Percentiles rank a stretch among this genome's conserved stretches.
These are phyloP conservation scores for Dinomys branickii DNA, from an alignment of 2,113 vertebrate species.

Conservation along the genomic window DNA sequence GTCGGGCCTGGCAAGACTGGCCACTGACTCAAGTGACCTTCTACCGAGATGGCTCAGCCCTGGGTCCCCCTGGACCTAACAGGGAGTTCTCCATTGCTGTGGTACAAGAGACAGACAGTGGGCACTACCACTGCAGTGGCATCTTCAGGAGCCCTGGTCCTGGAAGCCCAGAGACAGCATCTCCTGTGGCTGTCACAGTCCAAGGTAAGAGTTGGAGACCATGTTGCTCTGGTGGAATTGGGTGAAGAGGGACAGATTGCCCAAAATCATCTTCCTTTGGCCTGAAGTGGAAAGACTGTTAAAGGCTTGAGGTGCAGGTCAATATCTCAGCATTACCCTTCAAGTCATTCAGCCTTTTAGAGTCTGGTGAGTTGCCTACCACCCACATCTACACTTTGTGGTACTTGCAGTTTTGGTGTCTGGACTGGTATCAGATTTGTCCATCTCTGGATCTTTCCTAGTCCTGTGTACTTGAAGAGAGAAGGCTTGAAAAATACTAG, in stretches of 20 bases:
- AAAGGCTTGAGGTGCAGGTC: not conserved
- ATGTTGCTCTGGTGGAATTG: not conserved
- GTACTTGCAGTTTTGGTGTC: accelerated
- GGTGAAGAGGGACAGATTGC: not conserved
- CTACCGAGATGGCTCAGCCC: conserved; percentile 63
- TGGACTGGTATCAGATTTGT: not conserved
- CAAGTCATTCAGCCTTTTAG: not conserved
- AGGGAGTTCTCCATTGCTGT: conserved; percentile 45
- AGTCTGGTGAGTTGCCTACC: not conserved
- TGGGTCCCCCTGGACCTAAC: conserved; percentile 54
- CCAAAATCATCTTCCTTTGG: not conserved
- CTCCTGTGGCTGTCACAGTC: conserved; percentile 53
- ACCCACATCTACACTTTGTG: not conserved
- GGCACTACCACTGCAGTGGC: conserved; percentile 75
- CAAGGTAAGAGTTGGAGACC: conserved; percentile 56
- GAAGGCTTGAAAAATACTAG: not conserved
- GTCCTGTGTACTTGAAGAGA: not conserved
- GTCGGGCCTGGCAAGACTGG: conserved; percentile 77
- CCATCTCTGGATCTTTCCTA: not conserved
- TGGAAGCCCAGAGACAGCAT: conserved; percentile 46
- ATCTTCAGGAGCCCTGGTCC: conserved; percentile 60
- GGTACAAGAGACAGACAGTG: not conserved
- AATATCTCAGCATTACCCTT: not conserved
- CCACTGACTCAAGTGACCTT: conserved; percentile 76
- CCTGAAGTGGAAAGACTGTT: not conserved